These are phyloP conservation scores for Labeo catla DNA, from an alignment of 2,113 vertebrate genomes.

Conservation along the genomic window DNA sequence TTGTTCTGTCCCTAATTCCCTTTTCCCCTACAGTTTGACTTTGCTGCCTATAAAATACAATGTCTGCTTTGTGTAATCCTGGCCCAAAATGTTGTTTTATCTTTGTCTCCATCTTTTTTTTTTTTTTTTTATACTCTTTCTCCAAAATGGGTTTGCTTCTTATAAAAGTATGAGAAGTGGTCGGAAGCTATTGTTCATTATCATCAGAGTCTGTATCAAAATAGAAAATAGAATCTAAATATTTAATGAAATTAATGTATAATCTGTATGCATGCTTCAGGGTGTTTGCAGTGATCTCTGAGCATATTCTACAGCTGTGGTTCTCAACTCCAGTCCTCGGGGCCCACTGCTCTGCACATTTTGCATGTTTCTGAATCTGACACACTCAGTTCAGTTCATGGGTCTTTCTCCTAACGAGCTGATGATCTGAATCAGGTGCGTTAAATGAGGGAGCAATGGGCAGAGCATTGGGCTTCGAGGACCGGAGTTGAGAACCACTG, in stretches of 20 bases:
- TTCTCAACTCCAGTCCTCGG: too few species aligned
- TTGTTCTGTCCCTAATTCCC: not conserved
- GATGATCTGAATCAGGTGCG: too few species aligned
- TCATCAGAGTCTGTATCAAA: not conserved
- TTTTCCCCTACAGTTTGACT: not conserved
- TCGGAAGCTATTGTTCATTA: not conserved
- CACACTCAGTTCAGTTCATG: too few species aligned
- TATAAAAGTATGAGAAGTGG: not conserved
- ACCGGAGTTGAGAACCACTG: too few species aligned
- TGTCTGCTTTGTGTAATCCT: constrained; percentile 1
- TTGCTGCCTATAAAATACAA: not conserved
- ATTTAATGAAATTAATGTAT: not conserved
- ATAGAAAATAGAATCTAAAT: not conserved
- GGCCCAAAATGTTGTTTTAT: not conserved
- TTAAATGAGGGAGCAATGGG: too few species aligned
- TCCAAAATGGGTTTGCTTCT: not conserved
- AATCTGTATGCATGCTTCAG: not conserved
- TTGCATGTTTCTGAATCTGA: too few species aligned
- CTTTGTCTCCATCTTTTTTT: not conserved
- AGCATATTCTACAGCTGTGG: too few species aligned
- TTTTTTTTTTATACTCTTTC: not conserved
- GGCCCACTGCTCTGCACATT: too few species aligned
- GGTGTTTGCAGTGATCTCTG: not conserved
- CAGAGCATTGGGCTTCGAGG: too few species aligned
- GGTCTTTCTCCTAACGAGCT: too few species aligned